phyloP scores from a whole-genome alignment of 1,140 invertebrate genomes.

The Brachionus calyciflorus region DNA sequence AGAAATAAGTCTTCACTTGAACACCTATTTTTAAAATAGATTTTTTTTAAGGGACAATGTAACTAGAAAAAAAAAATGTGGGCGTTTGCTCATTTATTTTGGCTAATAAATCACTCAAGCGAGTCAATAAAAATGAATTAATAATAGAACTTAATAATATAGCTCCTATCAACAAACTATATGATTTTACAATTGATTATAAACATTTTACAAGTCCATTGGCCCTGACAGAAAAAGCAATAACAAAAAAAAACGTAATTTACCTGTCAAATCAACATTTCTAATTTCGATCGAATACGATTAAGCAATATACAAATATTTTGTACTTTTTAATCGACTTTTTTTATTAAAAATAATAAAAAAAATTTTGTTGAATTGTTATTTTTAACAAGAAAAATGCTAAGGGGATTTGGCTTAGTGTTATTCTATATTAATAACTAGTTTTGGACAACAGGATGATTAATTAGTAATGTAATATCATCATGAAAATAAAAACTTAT shows the following conservation, averaged over 20 bases:
- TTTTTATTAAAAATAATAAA: no score
- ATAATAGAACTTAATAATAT: no score
- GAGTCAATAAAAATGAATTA: slow-evolving; percentile 23
- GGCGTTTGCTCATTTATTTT: slow-evolving; percentile 31
- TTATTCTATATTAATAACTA: slow-evolving; percentile 7
- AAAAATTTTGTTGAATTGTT: background rate
- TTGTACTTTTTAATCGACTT: no score
- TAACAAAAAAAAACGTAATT: slow-evolving; percentile 10
- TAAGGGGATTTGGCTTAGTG: background rate
- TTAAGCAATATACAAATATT: slow-evolving; percentile 16
- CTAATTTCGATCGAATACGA: no score
- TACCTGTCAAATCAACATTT: slow-evolving; percentile 35
- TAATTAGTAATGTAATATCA: slow-evolving; percentile 43
- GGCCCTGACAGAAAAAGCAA: no score
- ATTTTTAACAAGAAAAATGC: background rate
- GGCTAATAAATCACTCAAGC: slow-evolving; percentile 28
- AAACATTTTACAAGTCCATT: slow-evolving; percentile 19
- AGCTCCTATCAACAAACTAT: no score
- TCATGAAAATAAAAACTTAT: slow-evolving; percentile 36
- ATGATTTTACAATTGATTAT: slow-evolving; percentile 21
- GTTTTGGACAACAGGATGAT: slow-evolving; percentile 11
- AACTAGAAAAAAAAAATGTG: background rate
- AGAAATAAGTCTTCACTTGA: slow-evolving; percentile 24
- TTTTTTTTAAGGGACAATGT: slow-evolving; percentile 13
- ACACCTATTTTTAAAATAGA: slow-evolving; percentile 13